Percentiles rank a stretch among this genome's conserved stretches.
These are phyloP conservation scores for Pelosia muscerda DNA, from an alignment of 2,888 invertebrate genomes.

Conservation along the genomic window DNA sequence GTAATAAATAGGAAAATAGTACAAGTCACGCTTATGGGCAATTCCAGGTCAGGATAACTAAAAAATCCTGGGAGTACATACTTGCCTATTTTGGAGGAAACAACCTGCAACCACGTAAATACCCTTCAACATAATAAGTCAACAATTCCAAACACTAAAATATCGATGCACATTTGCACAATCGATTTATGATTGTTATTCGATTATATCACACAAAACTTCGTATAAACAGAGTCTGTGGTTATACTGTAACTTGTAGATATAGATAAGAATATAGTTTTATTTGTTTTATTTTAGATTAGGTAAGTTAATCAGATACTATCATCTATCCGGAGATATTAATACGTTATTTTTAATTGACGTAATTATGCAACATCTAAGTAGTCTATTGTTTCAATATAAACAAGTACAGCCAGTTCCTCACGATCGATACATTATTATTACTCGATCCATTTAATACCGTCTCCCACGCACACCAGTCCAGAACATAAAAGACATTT, in stretches of 20 bases:
- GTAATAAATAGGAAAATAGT: too few species aligned
- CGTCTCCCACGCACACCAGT: constrained; percentile 30
- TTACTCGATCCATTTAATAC: constrained; percentile 14
- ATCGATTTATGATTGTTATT: neutral
- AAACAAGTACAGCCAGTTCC: neutral
- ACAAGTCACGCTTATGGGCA: too few species aligned
- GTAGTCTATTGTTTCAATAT: neutral
- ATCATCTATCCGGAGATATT: neutral
- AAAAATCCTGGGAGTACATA: neutral
- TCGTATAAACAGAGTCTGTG: neutral
- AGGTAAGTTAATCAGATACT: constrained; percentile 1
- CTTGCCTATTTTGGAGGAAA: neutral
- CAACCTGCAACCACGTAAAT: neutral
- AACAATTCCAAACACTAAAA: neutral
- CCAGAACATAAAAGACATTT: constrained; percentile 31
- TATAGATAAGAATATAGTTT: neutral
- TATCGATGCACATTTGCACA: neutral
- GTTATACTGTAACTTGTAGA: neutral
- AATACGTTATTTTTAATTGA: constrained; percentile 1
- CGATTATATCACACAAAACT: neutral
- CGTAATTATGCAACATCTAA: neutral
- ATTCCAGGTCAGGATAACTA: neutral
- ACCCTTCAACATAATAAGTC: neutral
- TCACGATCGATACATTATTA: constrained; percentile 11
- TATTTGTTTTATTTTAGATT: neutral